Evolutionary conservation across 2,797 vertebrate species (phyloP), one percentile per base, ranked within the genome.

Genomic region (Pipistrellus pygmaeus): DNA sequence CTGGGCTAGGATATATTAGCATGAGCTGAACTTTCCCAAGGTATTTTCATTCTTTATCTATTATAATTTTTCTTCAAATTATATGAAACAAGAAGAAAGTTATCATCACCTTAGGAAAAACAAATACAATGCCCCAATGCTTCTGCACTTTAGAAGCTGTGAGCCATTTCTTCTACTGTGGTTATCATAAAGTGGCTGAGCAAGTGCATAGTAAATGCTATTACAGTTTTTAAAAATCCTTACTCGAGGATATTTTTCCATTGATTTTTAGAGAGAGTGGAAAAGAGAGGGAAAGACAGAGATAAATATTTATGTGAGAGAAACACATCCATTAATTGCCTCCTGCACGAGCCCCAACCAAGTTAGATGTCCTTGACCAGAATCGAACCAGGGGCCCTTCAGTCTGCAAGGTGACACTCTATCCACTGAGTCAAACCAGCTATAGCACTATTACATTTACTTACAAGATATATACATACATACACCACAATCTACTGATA

Each of bases 31-130:
- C 35, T 77, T 69, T 88, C 18, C 30, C 38, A 86, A 21, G 35
- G 91, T 81, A 11, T 44, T 89, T 86, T 15, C 18, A n/a, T 86
- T 86, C 44, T 90, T 93, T 71, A 14, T 55, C 25, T 85, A 38
- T 11, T 30, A 66, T 55, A 51, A 46, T 60, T 91, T 69, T 77
- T 55, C 62, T 51, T 73, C 41, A 84, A 60, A 69, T 53, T 77
- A 4, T 32, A 62, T 68, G 13, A 88, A 75, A 82, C 32, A 46
- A 85, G 14, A 82, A 94, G 32, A 94, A 78, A 57, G 14, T 23
- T 14, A n/a, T 73, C 25, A 83, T 27, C 48, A 94, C 53, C 3
- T 30, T 76, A 69, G 30, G 77, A 41, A 82, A 57, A 85, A 15
- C 14, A 95, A 69, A 75, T 44, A 46, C 2, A 5, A 20, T 51